A percentile compares a stretch with the other conserved stretches of the same genome.
Conservation (phyloP, 2,888 invertebrate species). For the Hypsopygia costalis region DNA sequence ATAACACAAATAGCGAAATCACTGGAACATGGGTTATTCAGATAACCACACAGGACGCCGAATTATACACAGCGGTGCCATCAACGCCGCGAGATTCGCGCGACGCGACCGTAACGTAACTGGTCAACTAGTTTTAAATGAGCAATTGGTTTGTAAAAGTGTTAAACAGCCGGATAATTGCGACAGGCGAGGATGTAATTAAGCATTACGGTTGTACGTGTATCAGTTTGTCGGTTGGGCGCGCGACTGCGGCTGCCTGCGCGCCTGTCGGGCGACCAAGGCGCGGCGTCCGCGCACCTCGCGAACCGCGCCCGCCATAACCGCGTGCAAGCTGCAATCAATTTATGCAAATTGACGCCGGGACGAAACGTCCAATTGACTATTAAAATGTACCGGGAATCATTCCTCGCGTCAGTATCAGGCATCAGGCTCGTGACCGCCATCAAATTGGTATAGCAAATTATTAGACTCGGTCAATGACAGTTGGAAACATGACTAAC, state of each 20-base stretch:
- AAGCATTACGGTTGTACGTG: slow-evolving; percentile 66
- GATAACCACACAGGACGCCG: slow-evolving; percentile 51
- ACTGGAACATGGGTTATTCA: slow-evolving; percentile 54
- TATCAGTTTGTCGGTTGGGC: slow-evolving; percentile 71
- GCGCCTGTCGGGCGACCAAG: slow-evolving; percentile 21
- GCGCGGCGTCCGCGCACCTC: slow-evolving; percentile 39
- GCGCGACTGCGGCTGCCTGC: slow-evolving; percentile 59
- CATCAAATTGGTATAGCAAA: background rate
- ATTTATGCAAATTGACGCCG: slow-evolving; percentile 75
- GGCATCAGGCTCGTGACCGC: slow-evolving; percentile 6
- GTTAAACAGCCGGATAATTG: slow-evolving; percentile 60
- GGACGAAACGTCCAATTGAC: slow-evolving; percentile 58
- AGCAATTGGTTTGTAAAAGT: slow-evolving; percentile 50
- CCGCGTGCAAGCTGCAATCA: slow-evolving; percentile 59
- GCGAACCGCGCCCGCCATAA: slow-evolving; percentile 17
- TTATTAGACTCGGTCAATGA: too few species aligned
- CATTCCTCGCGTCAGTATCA: slow-evolving; percentile 18
- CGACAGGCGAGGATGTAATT: slow-evolving; percentile 67
- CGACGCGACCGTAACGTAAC: slow-evolving; percentile 31
- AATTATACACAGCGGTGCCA: slow-evolving; percentile 28
- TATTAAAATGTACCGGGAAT: slow-evolving; percentile 38
- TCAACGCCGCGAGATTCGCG: slow-evolving; percentile 30
- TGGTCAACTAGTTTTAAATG: slow-evolving; percentile 34
- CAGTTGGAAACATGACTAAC: too few species aligned
- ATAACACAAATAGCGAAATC: slow-evolving; percentile 43